These are phyloP conservation scores for Nyleta sp. DNA, from an alignment of 2,888 invertebrate species.

Conservation along the genomic window DNA sequence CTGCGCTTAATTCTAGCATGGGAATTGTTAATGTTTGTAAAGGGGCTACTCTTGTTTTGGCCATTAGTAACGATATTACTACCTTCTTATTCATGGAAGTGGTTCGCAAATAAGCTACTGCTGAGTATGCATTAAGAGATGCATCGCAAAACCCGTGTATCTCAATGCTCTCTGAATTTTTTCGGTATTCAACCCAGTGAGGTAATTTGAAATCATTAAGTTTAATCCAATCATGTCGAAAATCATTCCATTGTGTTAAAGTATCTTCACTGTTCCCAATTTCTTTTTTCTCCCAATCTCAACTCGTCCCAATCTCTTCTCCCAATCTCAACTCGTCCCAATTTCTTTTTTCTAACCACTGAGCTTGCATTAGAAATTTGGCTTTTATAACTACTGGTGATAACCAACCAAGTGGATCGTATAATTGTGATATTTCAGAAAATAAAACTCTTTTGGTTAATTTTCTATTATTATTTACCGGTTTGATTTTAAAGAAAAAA, in stretches of 20 bases:
- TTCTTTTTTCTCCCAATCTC: too few relatives aligned
- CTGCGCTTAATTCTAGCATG: conserved; percentile 56
- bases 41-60: conserved; percentile 57
- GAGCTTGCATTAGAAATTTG: background rate
- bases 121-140: too few relatives aligned
- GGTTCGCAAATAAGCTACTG: background rate
- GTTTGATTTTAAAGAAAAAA: background rate
- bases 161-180: too few relatives aligned
- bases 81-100: background rate
- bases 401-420: conserved; percentile 4
- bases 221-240: too few relatives aligned
- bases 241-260: too few relatives aligned
- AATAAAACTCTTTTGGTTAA: background rate
- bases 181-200: too few relatives aligned
- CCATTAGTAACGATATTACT: conserved; percentile 10
- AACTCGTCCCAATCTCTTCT: too few relatives aligned
- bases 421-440: conserved; percentile 1
- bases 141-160: background rate
- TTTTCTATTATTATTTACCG: too few relatives aligned
- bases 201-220: too few relatives aligned
- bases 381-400: background rate
- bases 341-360: background rate
- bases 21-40: conserved; percentile 47
- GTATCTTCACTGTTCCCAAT: too few relatives aligned
- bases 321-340: background rate